A percentile compares a stretch with the other conserved stretches of the same genome.
Conservation (phyloP, 2,797 vertebrate genomes). For the Prionace glauca region DNA sequence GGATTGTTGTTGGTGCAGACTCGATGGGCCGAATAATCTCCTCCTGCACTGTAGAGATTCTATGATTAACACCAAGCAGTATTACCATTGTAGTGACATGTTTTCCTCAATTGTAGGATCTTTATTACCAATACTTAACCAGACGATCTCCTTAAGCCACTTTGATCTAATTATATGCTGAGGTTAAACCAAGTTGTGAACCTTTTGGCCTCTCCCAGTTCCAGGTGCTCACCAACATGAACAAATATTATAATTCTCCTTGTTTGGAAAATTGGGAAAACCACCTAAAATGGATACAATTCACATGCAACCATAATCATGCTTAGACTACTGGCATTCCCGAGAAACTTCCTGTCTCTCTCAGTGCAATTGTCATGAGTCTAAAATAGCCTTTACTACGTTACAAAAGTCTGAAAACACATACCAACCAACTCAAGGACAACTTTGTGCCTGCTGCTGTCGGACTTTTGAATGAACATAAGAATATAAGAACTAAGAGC, state of each 20-base stretch:
- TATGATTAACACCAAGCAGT: no score
- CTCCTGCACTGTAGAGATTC: no score
- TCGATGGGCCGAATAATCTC: no score
- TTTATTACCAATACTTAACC: neutral
- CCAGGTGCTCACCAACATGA: neutral
- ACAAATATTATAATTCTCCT: neutral
- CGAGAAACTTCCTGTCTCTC: neutral
- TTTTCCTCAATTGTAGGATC: neutral
- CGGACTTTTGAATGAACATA: no score
- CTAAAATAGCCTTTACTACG: neutral
- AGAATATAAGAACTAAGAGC: no score
- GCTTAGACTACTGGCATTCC: neutral
- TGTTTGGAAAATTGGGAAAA: neutral
- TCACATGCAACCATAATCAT: neutral
- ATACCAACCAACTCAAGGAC: no score
- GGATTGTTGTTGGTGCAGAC: no score
- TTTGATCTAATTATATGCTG: neutral
- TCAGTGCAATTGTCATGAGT: neutral
- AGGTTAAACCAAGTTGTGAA: neutral
- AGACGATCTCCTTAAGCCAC: neutral
- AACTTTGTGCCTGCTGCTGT: no score
- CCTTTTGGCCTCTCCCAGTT: neutral
- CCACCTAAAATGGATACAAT: neutral
- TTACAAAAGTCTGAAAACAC: no score
- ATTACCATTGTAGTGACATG: neutral